These are phyloP conservation scores for Motacilla alba DNA, from an alignment of 2,113 vertebrate genomes.

Conservation along the genomic window DNA sequence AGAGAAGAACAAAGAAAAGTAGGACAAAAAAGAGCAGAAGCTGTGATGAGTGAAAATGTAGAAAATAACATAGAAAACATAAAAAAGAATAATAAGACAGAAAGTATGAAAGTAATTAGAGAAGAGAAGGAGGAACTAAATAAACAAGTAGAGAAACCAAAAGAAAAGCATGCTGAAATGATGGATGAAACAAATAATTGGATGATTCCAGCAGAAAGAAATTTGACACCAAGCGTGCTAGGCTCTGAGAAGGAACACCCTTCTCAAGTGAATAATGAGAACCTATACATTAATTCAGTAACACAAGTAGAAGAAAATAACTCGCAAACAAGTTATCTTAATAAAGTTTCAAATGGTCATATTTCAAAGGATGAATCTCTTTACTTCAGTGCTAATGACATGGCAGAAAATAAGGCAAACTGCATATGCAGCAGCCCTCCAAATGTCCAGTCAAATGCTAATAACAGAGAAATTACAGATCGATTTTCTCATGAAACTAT, in stretches of 20 bases:
- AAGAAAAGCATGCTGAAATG: neutral
- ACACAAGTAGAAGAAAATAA: neutral
- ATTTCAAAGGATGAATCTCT: neutral
- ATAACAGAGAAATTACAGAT: neutral
- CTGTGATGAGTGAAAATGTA: neutral
- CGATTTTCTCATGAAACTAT: neutral
- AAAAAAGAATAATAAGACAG: neutral
- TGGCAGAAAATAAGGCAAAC: neutral
- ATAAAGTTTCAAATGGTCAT: neutral
- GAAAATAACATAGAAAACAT: neutral
- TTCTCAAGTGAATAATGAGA: conserved; percentile 12
- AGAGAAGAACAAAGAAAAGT: conserved; percentile 8
- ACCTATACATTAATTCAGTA: neutral
- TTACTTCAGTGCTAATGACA: neutral
- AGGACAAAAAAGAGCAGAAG: neutral
- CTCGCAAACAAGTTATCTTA: neutral
- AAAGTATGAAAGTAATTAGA: neutral
- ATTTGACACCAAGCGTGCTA: neutral
- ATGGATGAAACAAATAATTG: neutral
- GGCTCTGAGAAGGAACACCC: neutral
- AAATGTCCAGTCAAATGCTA: neutral
- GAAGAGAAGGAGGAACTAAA: neutral
- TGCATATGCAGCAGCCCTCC: neutral
- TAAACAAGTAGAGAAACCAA: neutral
- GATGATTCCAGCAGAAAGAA: neutral